These are phyloP conservation scores for Colistium nudipinnis DNA, from an alignment of 2,113 vertebrate species.

Conservation along the genomic window DNA sequence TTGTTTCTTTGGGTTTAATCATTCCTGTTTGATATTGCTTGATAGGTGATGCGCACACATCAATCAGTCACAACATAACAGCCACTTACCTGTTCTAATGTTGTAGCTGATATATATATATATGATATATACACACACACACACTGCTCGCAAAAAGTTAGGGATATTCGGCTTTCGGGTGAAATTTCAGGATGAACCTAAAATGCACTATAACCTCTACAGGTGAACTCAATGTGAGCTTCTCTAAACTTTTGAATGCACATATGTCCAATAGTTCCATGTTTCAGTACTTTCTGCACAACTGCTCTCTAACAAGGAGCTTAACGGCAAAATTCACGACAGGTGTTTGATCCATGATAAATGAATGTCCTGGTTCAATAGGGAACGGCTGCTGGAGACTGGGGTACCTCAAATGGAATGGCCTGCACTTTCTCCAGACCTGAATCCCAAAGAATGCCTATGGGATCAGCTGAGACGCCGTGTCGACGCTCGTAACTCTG, in stretches of 20 bases:
- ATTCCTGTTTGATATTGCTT: constrained; percentile 18
- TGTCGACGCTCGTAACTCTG: constrained; percentile 1
- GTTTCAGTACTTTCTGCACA: no score
- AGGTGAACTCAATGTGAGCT: neutral
- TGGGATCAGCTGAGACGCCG: constrained; percentile 3
- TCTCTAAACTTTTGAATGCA: neutral
- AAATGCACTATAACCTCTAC: neutral
- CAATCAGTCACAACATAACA: neutral
- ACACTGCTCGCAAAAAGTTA: neutral
- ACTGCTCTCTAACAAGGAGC: no score
- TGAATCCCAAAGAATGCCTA: constrained; percentile 2
- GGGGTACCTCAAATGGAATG: constrained; percentile 1
- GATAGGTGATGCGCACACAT: neutral
- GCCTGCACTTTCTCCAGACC: constrained; percentile 11
- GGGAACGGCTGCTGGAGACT: no score
- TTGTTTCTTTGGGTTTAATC: constrained; percentile 27
- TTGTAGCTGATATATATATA: no score
- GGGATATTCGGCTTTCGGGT: neutral
- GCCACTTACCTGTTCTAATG: neutral
- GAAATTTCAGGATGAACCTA: no score
- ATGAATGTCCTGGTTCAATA: no score
- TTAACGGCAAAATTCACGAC: no score
- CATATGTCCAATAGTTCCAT: neutral
- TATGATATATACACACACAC: no score
- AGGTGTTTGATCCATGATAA: no score